phyloP scores from a whole-genome alignment of 2,888 invertebrate species.

The Agriopis leucophaearia region DNA sequence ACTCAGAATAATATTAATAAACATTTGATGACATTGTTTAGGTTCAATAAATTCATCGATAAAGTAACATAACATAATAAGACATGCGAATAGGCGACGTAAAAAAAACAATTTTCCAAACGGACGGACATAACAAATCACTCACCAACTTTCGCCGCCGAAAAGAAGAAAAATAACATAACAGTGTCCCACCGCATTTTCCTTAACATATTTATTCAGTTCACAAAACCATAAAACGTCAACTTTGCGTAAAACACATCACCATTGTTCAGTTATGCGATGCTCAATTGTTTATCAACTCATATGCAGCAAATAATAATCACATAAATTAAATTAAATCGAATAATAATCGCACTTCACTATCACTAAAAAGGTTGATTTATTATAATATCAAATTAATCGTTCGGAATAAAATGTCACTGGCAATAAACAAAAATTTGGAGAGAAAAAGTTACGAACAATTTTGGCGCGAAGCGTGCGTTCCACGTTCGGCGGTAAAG shows the following conservation, averaged over 20 bases:
- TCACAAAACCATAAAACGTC: constrained; percentile 56
- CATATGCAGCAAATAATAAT: constrained; percentile 35
- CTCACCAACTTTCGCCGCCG: constrained; percentile 69
- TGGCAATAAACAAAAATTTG: constrained; percentile 36
- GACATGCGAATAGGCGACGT: constrained; percentile 26
- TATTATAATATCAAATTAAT: constrained; percentile 30
- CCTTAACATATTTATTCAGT: constrained; percentile 51
- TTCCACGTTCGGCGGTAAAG: constrained; percentile 63
- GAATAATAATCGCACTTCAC: constrained; percentile 33
- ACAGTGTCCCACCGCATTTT: constrained; percentile 72
- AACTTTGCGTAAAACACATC: constrained; percentile 42
- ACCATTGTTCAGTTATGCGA: constrained; percentile 20
- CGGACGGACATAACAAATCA: constrained; percentile 44
- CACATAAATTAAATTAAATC: constrained; percentile 24
- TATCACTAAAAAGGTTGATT: constrained; percentile 33
- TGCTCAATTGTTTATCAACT: constrained; percentile 36
- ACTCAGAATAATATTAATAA: neutral
- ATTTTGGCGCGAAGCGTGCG: constrained; percentile 71
- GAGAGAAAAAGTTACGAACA: constrained; percentile 45
- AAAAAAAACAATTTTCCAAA: constrained; percentile 36
- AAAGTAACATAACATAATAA: constrained; percentile 24
- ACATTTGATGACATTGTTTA: neutral
- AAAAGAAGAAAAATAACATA: constrained; percentile 64
- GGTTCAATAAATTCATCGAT: neutral
- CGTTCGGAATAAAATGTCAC: constrained; percentile 10